Evolutionary conservation across 2,888 invertebrate genomes (phyloP).

Genomic region (Thymelicus acteon): DNA sequence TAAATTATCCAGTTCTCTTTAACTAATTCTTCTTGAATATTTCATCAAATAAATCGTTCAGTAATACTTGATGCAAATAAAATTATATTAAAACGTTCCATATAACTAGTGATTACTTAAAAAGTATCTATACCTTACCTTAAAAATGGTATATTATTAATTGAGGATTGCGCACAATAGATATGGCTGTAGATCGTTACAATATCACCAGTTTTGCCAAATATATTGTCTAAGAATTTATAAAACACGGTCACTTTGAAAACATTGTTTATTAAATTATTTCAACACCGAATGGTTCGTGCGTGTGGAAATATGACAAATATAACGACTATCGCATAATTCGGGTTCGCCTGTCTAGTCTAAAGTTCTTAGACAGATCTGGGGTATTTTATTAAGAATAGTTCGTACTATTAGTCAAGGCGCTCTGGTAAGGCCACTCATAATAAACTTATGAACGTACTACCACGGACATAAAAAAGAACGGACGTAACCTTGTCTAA

Average conservation of each 20-base stretch:
- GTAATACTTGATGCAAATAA: constrained; percentile 6
- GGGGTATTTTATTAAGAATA: too few relatives aligned
- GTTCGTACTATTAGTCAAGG: too few relatives aligned
- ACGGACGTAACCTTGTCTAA: too few relatives aligned
- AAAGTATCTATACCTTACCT: not conserved
- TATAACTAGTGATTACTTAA: not conserved
- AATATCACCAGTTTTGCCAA: not conserved
- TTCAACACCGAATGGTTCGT: too few relatives aligned
- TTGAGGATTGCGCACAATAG: not conserved
- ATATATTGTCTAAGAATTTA: not conserved
- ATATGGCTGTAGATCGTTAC: not conserved
- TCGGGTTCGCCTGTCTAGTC: too few relatives aligned
- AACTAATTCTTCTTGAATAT: not conserved
- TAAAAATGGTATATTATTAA: not conserved
- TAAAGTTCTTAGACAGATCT: too few relatives aligned
- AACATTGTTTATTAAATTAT: not conserved
- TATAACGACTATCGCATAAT: too few relatives aligned
- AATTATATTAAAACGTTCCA: not conserved
- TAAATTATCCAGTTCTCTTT: not conserved
- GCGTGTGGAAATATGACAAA: too few relatives aligned
- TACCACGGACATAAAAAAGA: too few relatives aligned
- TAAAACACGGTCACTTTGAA: not conserved
- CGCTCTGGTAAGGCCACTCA: too few relatives aligned
- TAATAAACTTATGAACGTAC: too few relatives aligned
- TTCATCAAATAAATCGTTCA: constrained; percentile 18